Percentiles rank a stretch among this genome's conserved stretches.
These are phyloP conservation scores for Anthopleura xanthogrammica DNA, from an alignment of 92 coral and sea anemone species.

Conservation along the genomic window DNA sequence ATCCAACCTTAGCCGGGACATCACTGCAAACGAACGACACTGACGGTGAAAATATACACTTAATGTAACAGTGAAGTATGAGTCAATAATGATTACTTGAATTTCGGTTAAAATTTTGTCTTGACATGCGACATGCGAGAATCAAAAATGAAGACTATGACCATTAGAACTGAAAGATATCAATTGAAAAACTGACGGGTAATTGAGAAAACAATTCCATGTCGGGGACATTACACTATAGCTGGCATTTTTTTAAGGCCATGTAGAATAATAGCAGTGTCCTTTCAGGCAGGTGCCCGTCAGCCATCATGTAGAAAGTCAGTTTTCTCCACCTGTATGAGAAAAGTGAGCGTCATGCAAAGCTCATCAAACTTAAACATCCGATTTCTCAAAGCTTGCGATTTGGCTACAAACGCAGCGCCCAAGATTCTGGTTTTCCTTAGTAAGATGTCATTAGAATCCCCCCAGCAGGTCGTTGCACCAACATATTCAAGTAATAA, in stretches of 20 bases:
- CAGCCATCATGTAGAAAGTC: not conserved
- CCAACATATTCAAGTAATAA: conserved; percentile 7
- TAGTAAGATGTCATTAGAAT: not conserved
- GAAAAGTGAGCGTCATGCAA: conserved; percentile 22
- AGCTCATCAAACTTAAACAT: conserved; percentile 17
- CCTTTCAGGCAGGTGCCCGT: not conserved
- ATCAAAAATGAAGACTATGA: too few relatives aligned
- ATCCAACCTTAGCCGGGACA: too few relatives aligned
- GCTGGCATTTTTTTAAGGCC: not conserved
- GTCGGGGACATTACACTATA: too few relatives aligned
- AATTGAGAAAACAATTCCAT: too few relatives aligned
- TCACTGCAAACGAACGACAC: too few relatives aligned
- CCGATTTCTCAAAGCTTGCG: conserved; percentile 31
- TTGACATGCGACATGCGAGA: too few relatives aligned
- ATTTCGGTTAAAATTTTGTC: too few relatives aligned
- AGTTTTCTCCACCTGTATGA: conserved; percentile 16
- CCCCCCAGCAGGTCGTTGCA: conserved; percentile 5
- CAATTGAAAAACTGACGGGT: too few relatives aligned
- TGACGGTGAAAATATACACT: too few relatives aligned
- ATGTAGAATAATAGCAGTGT: not conserved
- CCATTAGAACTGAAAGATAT: too few relatives aligned
- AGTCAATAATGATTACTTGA: too few relatives aligned
- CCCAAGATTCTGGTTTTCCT: conserved; percentile 5
- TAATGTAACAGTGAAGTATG: too few relatives aligned
- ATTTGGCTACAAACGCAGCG: conserved; percentile 24